Conservation (phyloP, 1,140 invertebrate genomes). For the Zaprionus gabonicus region DNA sequence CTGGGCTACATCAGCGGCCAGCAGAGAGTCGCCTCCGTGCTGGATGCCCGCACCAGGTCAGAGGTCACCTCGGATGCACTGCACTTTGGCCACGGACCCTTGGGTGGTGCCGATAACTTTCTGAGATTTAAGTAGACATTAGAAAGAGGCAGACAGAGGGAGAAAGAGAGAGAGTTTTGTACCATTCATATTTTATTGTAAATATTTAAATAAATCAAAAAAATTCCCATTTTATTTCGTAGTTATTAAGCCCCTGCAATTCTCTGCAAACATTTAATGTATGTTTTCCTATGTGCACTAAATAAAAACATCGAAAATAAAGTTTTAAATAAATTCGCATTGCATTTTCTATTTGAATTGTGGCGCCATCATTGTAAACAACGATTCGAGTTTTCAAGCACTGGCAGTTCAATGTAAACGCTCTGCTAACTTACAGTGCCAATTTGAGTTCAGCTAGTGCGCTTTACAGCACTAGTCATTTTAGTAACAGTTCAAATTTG, state of each 20-base stretch:
- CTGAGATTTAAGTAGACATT: constrained; percentile 60
- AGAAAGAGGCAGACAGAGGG: not conserved
- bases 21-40: constrained; percentile 60
- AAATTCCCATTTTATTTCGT: constrained; percentile 44
- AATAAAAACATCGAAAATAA: constrained; percentile 4
- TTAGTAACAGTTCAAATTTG: not conserved
- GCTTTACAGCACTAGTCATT: not conserved
- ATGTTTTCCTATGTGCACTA: constrained; percentile 53
- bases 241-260: constrained; percentile 49
- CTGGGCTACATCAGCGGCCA: constrained; percentile 79
- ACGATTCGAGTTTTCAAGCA: not conserved
- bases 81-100: constrained; percentile 77
- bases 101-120: constrained; percentile 69
- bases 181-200: constrained; percentile 60
- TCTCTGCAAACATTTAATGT: constrained; percentile 30
- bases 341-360: not conserved
- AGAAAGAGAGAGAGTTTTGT: constrained; percentile 34
- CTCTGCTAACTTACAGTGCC: constrained; percentile 6
- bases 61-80: constrained; percentile 68
- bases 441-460: constrained; percentile 2
- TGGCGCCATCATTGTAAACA: not conserved
- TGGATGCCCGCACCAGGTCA: constrained; percentile 73
- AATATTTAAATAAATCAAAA: constrained; percentile 66
- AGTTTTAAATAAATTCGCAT: not conserved
- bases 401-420: not conserved